Evolutionary conservation across 2,888 invertebrate genomes (phyloP).

Genomic region (Deilephila porcellus): DNA sequence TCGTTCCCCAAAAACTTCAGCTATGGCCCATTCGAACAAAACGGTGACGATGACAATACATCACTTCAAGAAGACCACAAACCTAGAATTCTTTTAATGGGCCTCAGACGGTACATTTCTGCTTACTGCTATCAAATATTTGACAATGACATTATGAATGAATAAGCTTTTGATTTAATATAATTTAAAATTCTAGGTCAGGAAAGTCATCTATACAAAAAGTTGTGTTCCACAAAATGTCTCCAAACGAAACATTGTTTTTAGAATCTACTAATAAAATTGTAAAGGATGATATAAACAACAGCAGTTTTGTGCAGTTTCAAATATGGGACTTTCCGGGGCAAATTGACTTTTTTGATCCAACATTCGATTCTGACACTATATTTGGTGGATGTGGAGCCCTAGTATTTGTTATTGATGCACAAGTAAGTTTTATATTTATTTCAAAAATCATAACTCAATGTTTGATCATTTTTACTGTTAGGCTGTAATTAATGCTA

Average conservation of each 20-base stretch:
- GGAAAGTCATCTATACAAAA: conserved; percentile 99
- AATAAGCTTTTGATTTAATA: neutral
- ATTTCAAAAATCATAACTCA: no score
- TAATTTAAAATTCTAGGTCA: conserved; percentile 87
- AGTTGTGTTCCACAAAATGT: conserved; percentile 99
- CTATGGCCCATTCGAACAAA: conserved; percentile 94
- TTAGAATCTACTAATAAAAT: conserved; percentile 99
- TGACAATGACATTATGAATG: neutral
- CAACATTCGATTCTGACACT: conserved; percentile 97
- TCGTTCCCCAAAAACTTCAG: conserved; percentile 96
- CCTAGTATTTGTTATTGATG: conserved; percentile 99
- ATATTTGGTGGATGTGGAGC: conserved; percentile 99
- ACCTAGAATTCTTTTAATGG: conserved; percentile 97
- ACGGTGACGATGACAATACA: conserved; percentile 87
- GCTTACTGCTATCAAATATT: neutral
- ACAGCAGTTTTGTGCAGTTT: conserved; percentile 98
- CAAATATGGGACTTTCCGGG: conserved; percentile 99
- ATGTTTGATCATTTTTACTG: no score
- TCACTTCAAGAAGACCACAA: conserved; percentile 91
- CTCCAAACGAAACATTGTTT: conserved; percentile 99
- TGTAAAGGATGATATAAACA: conserved; percentile 98
- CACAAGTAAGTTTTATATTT: conserved; percentile 86
- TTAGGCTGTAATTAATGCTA: no score
- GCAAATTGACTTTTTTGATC: conserved; percentile 98
- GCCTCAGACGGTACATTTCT: conserved; percentile 89